Evolutionary conservation across 2,888 invertebrate species (phyloP).

Genomic region (Monoplex corrugatus): DNA sequence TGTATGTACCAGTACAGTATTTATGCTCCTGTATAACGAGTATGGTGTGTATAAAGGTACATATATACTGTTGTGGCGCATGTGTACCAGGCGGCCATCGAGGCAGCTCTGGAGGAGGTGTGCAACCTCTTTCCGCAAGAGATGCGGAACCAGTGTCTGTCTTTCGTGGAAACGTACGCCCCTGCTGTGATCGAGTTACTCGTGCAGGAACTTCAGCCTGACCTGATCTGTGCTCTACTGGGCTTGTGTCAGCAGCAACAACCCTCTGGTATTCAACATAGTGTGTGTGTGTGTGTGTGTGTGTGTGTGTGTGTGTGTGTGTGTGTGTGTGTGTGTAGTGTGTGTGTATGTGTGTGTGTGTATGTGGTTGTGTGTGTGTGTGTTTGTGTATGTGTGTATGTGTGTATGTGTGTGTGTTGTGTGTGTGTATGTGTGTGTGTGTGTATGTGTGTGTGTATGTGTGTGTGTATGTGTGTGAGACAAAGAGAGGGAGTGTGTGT

Average conservation of each 20-base stretch:
- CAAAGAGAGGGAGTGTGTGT: not conserved
- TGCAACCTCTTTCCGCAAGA: constrained; percentile 88
- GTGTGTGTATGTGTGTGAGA: not conserved
- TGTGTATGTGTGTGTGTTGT: too few relatives aligned
- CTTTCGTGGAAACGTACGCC: constrained; percentile 83
- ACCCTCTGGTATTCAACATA: too few relatives aligned
- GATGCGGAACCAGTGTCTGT: constrained; percentile 86
- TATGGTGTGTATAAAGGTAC: too few relatives aligned
- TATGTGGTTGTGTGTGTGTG: too few relatives aligned
- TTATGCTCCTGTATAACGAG: too few relatives aligned
- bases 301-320: not conserved
- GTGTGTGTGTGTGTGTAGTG: constrained; percentile 3
- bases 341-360: too few relatives aligned
- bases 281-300: constrained; percentile 7
- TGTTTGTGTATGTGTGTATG: too few relatives aligned
- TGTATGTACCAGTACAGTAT: too few relatives aligned
- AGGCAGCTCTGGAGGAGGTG: constrained; percentile 86
- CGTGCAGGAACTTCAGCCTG: constrained; percentile 38
- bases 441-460: constrained; percentile 3
- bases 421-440: too few relatives aligned
- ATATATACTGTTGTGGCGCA: too few relatives aligned
- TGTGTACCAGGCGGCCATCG: constrained; percentile 86
- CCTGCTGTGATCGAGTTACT: constrained; percentile 71
- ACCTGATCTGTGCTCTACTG: constrained; percentile 35
- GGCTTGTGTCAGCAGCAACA: constrained; percentile 39